A percentile compares a stretch with the other conserved stretches of the same genome.
These are phyloP conservation scores for Scylla paramamosain DNA, from an alignment of 1,140 invertebrate genomes.

Conservation along the genomic window DNA sequence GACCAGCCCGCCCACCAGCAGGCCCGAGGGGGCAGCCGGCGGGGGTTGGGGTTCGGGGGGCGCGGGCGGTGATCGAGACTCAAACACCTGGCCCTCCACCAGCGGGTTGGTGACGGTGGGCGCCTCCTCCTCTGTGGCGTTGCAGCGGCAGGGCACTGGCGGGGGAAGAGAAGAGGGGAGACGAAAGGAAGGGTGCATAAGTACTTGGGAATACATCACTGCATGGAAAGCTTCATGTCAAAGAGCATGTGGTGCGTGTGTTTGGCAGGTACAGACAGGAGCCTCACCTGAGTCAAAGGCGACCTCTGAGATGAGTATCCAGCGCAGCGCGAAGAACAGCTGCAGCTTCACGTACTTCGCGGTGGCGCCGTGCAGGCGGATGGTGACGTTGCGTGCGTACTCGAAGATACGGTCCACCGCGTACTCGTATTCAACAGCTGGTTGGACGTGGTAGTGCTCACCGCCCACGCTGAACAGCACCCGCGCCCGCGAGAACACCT, in stretches of 20 bases:
- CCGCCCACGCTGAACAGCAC: slow-evolving; percentile 87
- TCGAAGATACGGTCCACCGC: slow-evolving; percentile 91
- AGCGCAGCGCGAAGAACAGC: slow-evolving; percentile 90
- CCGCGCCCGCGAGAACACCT: slow-evolving; percentile 86
- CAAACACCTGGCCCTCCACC: slow-evolving; percentile 74
- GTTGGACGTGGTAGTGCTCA: slow-evolving; percentile 85
- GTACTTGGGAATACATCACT: background rate
- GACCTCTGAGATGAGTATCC: slow-evolving; percentile 93
- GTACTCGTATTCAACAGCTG: slow-evolving; percentile 84
- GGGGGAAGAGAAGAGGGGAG: slow-evolving; percentile 78
- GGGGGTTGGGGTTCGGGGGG: slow-evolving; percentile 30
- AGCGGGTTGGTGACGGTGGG: slow-evolving; percentile 79
- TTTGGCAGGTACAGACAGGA: background rate
- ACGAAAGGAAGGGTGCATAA: slow-evolving; percentile 81
- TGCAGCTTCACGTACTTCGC: slow-evolving; percentile 89
- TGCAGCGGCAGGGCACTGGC: slow-evolving; percentile 75
- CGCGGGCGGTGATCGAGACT: background rate
- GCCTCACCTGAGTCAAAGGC: slow-evolving; percentile 84
- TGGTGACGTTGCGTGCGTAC: slow-evolving; percentile 90
- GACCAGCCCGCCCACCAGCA: slow-evolving; percentile 63
- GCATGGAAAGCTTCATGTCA: too few species aligned
- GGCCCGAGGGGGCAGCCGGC: slow-evolving; percentile 40
- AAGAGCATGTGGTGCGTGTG: slow-evolving; percentile 78
- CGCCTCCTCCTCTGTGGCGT: slow-evolving; percentile 60
- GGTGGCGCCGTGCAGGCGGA: slow-evolving; percentile 89